Conservation (phyloP, 2,888 invertebrate genomes). For the Acanthoscelides obtectus region DNA sequence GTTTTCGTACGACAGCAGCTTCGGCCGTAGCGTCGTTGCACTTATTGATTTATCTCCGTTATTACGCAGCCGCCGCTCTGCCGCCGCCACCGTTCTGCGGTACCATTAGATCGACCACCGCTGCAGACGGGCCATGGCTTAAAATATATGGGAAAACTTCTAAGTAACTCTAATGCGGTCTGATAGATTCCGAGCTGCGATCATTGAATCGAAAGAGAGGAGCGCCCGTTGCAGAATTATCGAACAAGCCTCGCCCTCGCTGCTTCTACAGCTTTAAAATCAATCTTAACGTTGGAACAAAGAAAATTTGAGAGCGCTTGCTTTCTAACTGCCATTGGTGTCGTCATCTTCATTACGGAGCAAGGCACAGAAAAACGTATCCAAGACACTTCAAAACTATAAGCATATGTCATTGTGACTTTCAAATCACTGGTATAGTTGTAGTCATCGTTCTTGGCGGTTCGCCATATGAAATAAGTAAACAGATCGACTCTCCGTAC, state of each 20-base stretch:
- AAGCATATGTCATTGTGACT: too few species aligned
- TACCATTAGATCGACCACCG: constrained; percentile 28
- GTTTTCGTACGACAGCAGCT: background rate
- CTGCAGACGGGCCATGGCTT: constrained; percentile 20
- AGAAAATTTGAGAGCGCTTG: background rate
- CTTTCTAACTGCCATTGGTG: too few species aligned
- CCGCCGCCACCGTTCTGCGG: constrained; percentile 28
- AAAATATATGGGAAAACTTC: constrained; percentile 44
- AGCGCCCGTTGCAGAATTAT: background rate
- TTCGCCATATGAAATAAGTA: too few species aligned
- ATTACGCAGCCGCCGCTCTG: constrained; percentile 28
- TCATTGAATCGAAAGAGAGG: constrained; percentile 9
- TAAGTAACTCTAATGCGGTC: constrained; percentile 42
- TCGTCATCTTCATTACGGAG: too few species aligned
- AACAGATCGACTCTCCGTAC: too few species aligned
- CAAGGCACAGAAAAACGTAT: too few species aligned
- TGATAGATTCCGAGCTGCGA: constrained; percentile 42
- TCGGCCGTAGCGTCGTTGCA: constrained; percentile 17
- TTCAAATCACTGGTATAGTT: too few species aligned
- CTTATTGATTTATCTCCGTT: constrained; percentile 35
- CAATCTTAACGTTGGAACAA: background rate
- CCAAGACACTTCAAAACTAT: too few species aligned
- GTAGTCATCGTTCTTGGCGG: too few species aligned
- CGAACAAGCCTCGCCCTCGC: background rate
- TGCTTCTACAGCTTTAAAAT: background rate